Evolutionary conservation across 2,113 vertebrate species (phyloP), one percentile per base, ranked within the genome.

Genomic region (Dipodomys stephensi): DNA sequence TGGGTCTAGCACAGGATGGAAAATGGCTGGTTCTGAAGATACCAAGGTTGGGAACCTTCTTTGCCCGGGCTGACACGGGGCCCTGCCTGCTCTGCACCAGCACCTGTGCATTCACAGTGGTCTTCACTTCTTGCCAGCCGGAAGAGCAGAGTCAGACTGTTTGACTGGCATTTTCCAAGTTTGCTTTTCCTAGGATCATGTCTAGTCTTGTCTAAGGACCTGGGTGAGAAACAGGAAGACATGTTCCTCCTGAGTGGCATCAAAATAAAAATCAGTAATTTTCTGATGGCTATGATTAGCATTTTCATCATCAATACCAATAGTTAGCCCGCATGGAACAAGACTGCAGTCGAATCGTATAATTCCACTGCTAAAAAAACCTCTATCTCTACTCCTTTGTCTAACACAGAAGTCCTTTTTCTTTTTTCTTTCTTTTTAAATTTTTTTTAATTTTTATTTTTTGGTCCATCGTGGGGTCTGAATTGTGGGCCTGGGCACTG

Each of bases 251-350:
- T 44, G 35, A 77, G 64, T 11, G 30, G 46, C 49, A 39, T 64
- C 87, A 87, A 1, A 92, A 88, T 12, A 88, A 88, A 39, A 81
- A 53, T 30, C 23, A 92, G 15, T 65, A 68, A 69, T 89, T 95
- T 65, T 62, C 39, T 71, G 28, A 92, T 20, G 60, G n/a, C 60
- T 25, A 64, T 73, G 22, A 77, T 83, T n/a, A 91, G 57, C 25
- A 81, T 85, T 80, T 81, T 60, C 64, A 82, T 88, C n/a, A 81
- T 65, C 69, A 86, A 76, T 74, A 53, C 39, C 46, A 92, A 93
- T 15, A 81, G 69, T 74, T 62, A 74, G 57, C 22, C 23, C 32
- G 15, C 15, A 16, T 57, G 53, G 53, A 57, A 57, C 53, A 57
- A 57, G 4, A 57, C 53, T 57, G 62, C 23, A 64, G 23, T 74